phyloP scores from a whole-genome alignment of 92 coral and sea anemone genomes.

The Pocillopora meandrina region DNA sequence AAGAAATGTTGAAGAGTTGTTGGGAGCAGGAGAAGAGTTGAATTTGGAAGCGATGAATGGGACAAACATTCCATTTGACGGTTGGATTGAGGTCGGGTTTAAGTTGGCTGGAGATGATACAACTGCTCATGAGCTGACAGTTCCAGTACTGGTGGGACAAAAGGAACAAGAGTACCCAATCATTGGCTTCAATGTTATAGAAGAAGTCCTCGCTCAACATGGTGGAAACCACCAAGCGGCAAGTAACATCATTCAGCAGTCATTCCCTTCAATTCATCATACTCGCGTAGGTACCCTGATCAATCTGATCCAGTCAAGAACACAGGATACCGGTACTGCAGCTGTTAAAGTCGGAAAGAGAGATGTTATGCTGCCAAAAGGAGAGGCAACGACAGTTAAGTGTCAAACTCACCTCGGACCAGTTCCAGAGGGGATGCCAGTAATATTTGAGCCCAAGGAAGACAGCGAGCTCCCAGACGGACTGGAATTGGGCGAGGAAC shows the following conservation, averaged over 20 bases:
- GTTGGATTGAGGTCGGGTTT: conserved; percentile 63
- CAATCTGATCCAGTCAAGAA: conserved; percentile 16
- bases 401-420: conserved; percentile 9
- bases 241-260: too few relatives aligned
- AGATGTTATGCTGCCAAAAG: conserved; percentile 20
- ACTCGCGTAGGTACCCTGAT: too few relatives aligned
- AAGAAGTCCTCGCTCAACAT: too few relatives aligned
- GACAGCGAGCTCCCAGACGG: conserved; percentile 29
- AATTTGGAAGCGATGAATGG: conserved; percentile 67
- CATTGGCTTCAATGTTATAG: too few relatives aligned
- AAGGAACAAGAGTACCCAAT: too few relatives aligned
- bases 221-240: too few relatives aligned
- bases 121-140: too few relatives aligned
- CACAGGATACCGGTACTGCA: conserved; percentile 12
- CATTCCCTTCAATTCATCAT: too few relatives aligned
- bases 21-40: conserved; percentile 44
- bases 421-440: conserved; percentile 22
- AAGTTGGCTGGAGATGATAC: conserved; percentile 42
- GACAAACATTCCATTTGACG: conserved; percentile 55
- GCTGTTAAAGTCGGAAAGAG: conserved; percentile 14
- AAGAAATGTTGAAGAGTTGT: conserved; percentile 46
- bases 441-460: conserved; percentile 31
- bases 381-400: conserved; percentile 24
- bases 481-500: conserved; percentile 21
- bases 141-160: too few relatives aligned